Evolutionary conservation across 2,888 invertebrate species (phyloP), one percentile per base, ranked within the genome.

Genomic region (Cephus spinipes): DNA sequence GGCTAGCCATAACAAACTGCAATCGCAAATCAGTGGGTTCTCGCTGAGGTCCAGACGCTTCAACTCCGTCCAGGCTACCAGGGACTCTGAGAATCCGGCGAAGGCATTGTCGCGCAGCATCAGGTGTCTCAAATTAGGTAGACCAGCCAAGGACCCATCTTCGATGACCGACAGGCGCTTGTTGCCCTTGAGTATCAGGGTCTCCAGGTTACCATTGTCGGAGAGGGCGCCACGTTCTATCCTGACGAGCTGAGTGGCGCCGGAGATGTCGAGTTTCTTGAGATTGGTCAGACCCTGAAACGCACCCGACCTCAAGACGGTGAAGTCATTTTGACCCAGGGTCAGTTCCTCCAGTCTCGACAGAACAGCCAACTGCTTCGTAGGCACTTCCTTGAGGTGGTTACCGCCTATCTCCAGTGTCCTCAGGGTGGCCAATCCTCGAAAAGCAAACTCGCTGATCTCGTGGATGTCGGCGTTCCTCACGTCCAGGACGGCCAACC

Each of bases 321-420:
- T 92, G 87, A 97, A 97, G 82, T 96, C 95, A 88, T 97, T 97
- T 89, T 97, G 97, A 0, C 97, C 97, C 79, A 97, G 94, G 55
- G 94, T 95, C 74, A 97, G 92, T 85, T 97, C 96, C 90, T 97
- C 97, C 79, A 97, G 92, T 73, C 97, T 94, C 11, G 94, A 93
- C 77, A 97, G 92, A 76, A 94, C 93, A 6, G 95, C 94, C 68
- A 97, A 89, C 82, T 97, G 96, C 32, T 93, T 92, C 0, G 97
- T 97, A 4, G 97, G 97, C 73, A 97, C 94, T 76, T 93, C 93
- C 75, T 93, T 93, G 79, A 97, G 92, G 84, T 95, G 94, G 92
- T 97, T 97, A 83, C 96, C 97, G n/a, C 95, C 95, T 33, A 97
- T 92, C 90, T 96, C 96, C 40, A 97, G 92, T 85, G 93, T 95